Evolutionary conservation across 2,888 invertebrate species (phyloP), one percentile per base, ranked within the genome.

Genomic region (Labia minor): DNA sequence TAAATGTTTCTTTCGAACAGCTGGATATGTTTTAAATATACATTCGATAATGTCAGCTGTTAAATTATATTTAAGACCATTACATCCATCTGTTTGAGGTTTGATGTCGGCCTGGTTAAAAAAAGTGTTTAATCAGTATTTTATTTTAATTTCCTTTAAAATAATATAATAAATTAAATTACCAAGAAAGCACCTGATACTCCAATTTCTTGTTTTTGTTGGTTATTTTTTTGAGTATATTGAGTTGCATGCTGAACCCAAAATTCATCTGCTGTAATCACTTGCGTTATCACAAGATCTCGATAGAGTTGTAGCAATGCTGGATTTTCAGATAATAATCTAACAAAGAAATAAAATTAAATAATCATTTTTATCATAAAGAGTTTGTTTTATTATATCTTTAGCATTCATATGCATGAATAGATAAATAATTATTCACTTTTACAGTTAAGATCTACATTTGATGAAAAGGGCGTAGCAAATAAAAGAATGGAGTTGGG

Each of bases 1-100:
- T 68, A 88, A 80, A 78, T 98, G 96, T 83, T 98, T 98, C 82
- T 90, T 90, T 75, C 94, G 90, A 0, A 99, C 99, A 72, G 96
- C 95, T 19, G 99, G 99, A 82, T 99, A 99, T 69, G 99, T 98
- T 81, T 95, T 94, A 78, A 99, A 99, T 81, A 99, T 96, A 73
- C 95, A 94, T 75, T 96, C 92, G 77, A 99, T 97, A 66, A 97
- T 90, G 77, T 99, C 99, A 66, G 91, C 86, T 2, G 96, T 97
- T 65, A 99, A 85, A 78, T 98, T 99, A 78, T 99, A 96, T 77
- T 94, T 95, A 37, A 97, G 85, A 64, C 96, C 96, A 78, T 96
- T 97, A 74, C 92, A 93, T 21, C 96, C 97, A 77, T 97, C 97
- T 0, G 94, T 92, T 80, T 95, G 93, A 1, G 97, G 96, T 79